Percentiles rank a stretch among this genome's conserved stretches.
Conservation (phyloP, 2,888 invertebrate genomes). For the Sarcophaga rosellei region DNA sequence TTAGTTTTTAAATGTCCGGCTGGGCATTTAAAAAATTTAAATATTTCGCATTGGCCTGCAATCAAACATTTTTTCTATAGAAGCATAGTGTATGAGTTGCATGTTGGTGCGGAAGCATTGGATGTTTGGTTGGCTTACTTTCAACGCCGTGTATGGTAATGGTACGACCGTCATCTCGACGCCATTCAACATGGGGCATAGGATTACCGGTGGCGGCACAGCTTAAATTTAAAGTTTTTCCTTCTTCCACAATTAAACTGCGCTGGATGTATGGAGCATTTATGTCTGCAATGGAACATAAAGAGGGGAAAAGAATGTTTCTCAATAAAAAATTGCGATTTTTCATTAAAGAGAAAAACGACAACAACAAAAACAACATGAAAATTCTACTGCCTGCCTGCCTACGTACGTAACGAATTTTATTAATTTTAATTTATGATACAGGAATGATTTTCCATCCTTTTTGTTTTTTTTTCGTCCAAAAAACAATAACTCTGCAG, state of each 20-base stretch:
- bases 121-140: slow-evolving; percentile 81
- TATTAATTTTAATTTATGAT: no score
- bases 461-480: no score
- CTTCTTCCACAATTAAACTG: slow-evolving; percentile 89
- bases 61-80: neutral
- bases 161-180: slow-evolving; percentile 84
- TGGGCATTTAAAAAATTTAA: slow-evolving; percentile 32
- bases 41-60: slow-evolving; percentile 25
- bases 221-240: slow-evolving; percentile 90
- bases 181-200: slow-evolving; percentile 90
- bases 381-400: no score
- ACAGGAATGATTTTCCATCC: no score
- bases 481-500: no score
- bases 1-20: neutral
- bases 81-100: neutral
- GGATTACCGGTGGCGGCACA: slow-evolving; percentile 92
- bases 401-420: no score
- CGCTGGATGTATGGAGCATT: slow-evolving; percentile 79
- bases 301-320: neutral
- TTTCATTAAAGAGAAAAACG: slow-evolving; percentile 16
- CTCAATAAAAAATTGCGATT: slow-evolving; percentile 29
- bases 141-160: slow-evolving; percentile 86
- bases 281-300: slow-evolving; percentile 71
- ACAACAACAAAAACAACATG: neutral
- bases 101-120: neutral